Evolutionary conservation across 53 echinoderm and acorn worm species (phyloP).

Genomic region (Hippasteria phrygiana): DNA sequence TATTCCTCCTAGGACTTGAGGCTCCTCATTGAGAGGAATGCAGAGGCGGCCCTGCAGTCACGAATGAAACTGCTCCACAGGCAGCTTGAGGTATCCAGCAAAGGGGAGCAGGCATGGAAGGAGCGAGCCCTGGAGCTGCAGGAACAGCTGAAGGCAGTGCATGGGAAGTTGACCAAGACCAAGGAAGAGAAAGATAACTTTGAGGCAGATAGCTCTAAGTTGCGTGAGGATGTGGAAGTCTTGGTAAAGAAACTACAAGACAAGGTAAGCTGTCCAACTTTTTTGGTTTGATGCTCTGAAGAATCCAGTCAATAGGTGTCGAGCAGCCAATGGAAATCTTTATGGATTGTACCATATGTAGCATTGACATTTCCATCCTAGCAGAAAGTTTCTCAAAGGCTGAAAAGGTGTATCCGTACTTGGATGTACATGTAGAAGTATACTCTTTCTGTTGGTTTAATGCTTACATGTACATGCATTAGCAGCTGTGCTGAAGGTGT

Average conservation of each 20-base stretch:
- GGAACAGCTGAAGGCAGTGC: conserved; percentile 24
- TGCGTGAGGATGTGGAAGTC: neutral
- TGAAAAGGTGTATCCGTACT: too few relatives aligned
- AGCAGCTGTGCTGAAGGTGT: neutral
- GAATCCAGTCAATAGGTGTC: neutral
- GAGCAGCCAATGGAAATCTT: too few relatives aligned
- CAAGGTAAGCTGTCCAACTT: neutral
- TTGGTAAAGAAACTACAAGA: conserved; percentile 6
- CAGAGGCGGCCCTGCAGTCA: conserved; percentile 14
- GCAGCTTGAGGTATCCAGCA: conserved; percentile 43
- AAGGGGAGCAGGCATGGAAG: conserved; percentile 44
- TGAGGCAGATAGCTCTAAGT: neutral
- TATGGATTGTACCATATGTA: too few relatives aligned
- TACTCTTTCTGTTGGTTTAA: neutral
- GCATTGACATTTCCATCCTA: too few relatives aligned
- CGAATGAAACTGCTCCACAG: conserved; percentile 7
- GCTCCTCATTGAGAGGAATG: conserved; percentile 31
- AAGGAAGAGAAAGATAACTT: neutral
- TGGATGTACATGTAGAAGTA: neutral
- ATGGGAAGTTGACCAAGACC: neutral
- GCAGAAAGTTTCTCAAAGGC: too few relatives aligned
- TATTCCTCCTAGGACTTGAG: conserved; percentile 6
- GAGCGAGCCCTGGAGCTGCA: conserved; percentile 16
- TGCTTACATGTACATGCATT: neutral
- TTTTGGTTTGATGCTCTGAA: neutral